A percentile compares a stretch with the other conserved stretches of the same genome.
These are phyloP conservation scores for Rhinopomastus cyanomelas DNA, from an alignment of 2,113 vertebrate genomes.

Conservation along the genomic window DNA sequence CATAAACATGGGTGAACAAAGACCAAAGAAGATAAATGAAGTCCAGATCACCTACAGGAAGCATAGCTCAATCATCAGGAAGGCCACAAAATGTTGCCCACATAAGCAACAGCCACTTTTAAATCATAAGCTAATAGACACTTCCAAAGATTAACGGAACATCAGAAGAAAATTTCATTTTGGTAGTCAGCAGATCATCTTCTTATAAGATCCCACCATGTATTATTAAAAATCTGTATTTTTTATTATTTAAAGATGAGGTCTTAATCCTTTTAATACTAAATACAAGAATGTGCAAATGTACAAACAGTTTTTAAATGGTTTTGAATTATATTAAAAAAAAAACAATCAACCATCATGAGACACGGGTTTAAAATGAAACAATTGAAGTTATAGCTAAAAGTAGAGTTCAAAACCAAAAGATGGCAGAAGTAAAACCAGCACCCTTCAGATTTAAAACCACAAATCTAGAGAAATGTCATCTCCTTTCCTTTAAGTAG, in stretches of 20 bases:
- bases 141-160: not conserved
- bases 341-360: not conserved
- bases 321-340: not conserved
- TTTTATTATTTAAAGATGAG: not conserved
- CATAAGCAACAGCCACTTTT: not conserved
- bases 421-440: not conserved
- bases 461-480: not conserved
- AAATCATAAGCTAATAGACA: not conserved
- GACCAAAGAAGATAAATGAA: not conserved
- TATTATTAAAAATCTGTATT: not conserved
- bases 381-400: not conserved
- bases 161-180: not conserved
- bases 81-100: not conserved
- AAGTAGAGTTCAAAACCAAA: not conserved
- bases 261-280: not conserved
- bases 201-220: fast-evolving
- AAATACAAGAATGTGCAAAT: not conserved
- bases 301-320: not conserved
- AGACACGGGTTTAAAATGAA: not conserved
- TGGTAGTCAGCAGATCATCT: not conserved
- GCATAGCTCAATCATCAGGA: not conserved
- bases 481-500: not conserved
- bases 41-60: not conserved
- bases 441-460: not conserved
- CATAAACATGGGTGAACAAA: not conserved